Percentiles rank a stretch among this genome's conserved stretches.
Evolutionary conservation across 2,888 invertebrate species (phyloP).

Genomic region (Tinea pellionella): DNA sequence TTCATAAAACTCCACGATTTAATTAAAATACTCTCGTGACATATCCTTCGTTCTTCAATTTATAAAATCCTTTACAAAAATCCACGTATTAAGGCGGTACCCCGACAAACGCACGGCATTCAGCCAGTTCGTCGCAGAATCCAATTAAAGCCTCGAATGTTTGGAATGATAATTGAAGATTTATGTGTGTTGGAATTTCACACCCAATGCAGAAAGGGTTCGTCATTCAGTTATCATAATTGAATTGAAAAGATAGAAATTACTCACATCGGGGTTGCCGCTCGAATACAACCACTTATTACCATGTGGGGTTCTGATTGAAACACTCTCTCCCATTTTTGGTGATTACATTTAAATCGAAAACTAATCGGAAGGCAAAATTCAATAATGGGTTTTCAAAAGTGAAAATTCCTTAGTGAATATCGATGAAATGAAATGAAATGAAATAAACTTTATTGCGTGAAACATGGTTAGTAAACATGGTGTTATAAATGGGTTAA

Average conservation of each 20-base stretch:
- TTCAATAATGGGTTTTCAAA: neutral
- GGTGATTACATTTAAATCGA: constrained; percentile 14
- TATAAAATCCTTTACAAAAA: constrained; percentile 7
- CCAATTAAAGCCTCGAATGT: constrained; percentile 44
- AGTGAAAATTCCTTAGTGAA: neutral
- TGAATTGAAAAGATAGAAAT: constrained; percentile 14
- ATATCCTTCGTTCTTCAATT: constrained; percentile 4
- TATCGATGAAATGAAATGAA: too few relatives aligned
- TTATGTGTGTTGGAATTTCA: constrained; percentile 35
- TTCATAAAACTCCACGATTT: neutral
- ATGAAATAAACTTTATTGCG: too few relatives aligned
- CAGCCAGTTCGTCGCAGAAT: constrained; percentile 41
- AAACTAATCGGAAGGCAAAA: constrained; percentile 13
- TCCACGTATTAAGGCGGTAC: neutral
- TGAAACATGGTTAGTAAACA: too few relatives aligned
- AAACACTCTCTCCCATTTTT: constrained; percentile 5
- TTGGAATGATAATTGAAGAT: constrained; percentile 48
- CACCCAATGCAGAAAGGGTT: constrained; percentile 26
- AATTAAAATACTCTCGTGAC: neutral
- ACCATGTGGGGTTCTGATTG: neutral
- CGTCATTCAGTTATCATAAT: constrained; percentile 14
- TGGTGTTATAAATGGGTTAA: too few relatives aligned
- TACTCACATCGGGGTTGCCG: constrained; percentile 10
- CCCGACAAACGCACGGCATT: constrained; percentile 19
- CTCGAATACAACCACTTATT: constrained; percentile 8